A percentile compares a stretch with the other conserved stretches of the same genome.
phyloP scores from a whole-genome alignment of 2,113 vertebrate species.

The Heteronetta atricapilla region DNA sequence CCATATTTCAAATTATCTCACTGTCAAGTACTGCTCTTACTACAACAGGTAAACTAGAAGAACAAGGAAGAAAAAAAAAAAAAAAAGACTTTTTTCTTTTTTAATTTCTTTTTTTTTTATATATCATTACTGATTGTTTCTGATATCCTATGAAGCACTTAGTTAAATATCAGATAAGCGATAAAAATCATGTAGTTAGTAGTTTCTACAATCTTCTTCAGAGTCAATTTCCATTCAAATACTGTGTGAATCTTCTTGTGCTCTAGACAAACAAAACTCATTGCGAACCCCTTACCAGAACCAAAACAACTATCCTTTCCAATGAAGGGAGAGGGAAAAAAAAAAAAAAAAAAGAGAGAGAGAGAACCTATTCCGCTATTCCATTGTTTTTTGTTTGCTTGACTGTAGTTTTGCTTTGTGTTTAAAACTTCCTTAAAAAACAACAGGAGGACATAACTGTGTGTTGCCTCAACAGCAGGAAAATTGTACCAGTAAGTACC shows the following conservation, averaged over 20 bases:
- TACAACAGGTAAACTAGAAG: neutral
- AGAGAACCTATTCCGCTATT: neutral
- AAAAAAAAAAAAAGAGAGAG: no score
- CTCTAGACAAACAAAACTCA: neutral
- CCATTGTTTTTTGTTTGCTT: neutral
- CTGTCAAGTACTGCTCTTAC: neutral
- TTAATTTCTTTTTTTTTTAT: neutral
- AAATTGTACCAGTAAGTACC: neutral
- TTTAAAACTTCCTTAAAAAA: neutral
- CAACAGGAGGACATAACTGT: neutral
- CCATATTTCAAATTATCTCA: neutral
- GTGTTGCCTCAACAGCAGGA: neutral
- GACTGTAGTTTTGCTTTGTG: neutral
- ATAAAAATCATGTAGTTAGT: neutral
- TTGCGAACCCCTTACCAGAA: neutral
- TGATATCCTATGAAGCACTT: neutral
- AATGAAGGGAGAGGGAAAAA: neutral
- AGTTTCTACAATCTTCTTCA: neutral
- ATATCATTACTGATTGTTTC: neutral
- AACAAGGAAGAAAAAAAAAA: neutral
- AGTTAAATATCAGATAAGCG: neutral
- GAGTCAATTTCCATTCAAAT: neutral
- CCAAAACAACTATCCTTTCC: neutral
- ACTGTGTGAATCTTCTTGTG: neutral
- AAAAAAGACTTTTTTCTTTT: no score